A percentile compares a stretch with the other conserved stretches of the same genome.
These are phyloP conservation scores for Onychomys leucogaster DNA, from an alignment of 2,797 vertebrate species.

Conservation along the genomic window DNA sequence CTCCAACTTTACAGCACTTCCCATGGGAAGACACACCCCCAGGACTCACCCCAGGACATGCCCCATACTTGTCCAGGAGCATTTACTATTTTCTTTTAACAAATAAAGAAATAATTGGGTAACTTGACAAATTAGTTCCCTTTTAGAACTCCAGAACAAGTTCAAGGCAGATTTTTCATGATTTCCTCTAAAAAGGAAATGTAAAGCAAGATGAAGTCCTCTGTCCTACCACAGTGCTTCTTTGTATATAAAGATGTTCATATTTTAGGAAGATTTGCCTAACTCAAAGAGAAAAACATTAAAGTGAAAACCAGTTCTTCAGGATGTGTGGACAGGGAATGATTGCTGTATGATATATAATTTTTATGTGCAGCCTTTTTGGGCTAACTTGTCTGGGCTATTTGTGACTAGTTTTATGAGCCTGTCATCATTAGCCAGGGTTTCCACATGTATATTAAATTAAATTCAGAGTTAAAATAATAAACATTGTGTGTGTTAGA, in stretches of 20 bases:
- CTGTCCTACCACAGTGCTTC: neutral
- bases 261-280: constrained; percentile 15
- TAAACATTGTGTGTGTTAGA: neutral
- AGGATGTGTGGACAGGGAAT: neutral
- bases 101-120: neutral
- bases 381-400: constrained; percentile 8
- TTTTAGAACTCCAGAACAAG: constrained; percentile 1
- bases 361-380: constrained; percentile 12
- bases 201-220: neutral
- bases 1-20: accelerated
- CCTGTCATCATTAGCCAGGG: neutral
- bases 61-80: neutral
- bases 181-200: neutral
- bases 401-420: neutral
- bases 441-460: constrained; percentile 43
- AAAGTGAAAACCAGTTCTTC: constrained; percentile 44
- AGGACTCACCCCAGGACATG: neutral
- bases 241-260: constrained; percentile 64
- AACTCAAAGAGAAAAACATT: neutral
- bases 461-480: constrained; percentile 53
- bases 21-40: neutral
- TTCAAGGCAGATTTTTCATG: neutral
- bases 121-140: neutral
- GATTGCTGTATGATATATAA: constrained; percentile 9
- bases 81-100: neutral